Conservation (phyloP, 1,140 invertebrate species). For the Caenorhabditis tropicalis region DNA sequence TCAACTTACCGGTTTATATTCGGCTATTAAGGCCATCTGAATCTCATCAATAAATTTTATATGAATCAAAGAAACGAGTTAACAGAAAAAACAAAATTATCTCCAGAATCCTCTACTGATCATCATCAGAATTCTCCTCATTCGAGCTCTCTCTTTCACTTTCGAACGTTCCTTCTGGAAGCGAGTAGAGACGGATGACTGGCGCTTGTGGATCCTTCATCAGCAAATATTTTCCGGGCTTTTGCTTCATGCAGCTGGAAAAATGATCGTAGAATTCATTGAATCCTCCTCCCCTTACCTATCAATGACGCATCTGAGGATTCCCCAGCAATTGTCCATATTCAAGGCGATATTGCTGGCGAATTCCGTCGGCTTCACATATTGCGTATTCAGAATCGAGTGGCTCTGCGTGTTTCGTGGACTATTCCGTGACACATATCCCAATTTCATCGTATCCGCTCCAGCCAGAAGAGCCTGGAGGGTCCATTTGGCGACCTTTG, state of each 20-base stretch:
- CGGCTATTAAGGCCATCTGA: not conserved
- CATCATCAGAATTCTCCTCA: slow-evolving; percentile 24
- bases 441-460: slow-evolving; percentile 96
- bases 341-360: slow-evolving; percentile 97
- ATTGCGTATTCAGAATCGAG: slow-evolving; percentile 95
- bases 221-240: slow-evolving; percentile 93
- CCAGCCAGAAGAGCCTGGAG: slow-evolving; percentile 93
- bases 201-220: slow-evolving; percentile 98
- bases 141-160: slow-evolving; percentile 20
- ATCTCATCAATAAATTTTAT: not conserved
- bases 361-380: slow-evolving; percentile 97
- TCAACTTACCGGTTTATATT: not conserved
- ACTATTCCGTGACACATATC: slow-evolving; percentile 92
- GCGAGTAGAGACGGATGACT: slow-evolving; percentile 64
- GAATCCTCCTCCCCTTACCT: slow-evolving; percentile 75
- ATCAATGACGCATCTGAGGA: slow-evolving; percentile 96
- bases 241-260: slow-evolving; percentile 84
- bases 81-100: slow-evolving; percentile 1
- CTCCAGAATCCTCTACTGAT: not conserved
- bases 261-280: not conserved
- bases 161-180: slow-evolving; percentile 70
- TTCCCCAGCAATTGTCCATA: slow-evolving; percentile 99
- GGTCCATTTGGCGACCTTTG: slow-evolving; percentile 99
- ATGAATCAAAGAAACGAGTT: not conserved
- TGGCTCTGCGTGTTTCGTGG: slow-evolving; percentile 93